Percentiles rank a stretch among this genome's conserved stretches.
phyloP scores from a whole-genome alignment of 2,797 vertebrate genomes.

The Thunnus albacares region DNA sequence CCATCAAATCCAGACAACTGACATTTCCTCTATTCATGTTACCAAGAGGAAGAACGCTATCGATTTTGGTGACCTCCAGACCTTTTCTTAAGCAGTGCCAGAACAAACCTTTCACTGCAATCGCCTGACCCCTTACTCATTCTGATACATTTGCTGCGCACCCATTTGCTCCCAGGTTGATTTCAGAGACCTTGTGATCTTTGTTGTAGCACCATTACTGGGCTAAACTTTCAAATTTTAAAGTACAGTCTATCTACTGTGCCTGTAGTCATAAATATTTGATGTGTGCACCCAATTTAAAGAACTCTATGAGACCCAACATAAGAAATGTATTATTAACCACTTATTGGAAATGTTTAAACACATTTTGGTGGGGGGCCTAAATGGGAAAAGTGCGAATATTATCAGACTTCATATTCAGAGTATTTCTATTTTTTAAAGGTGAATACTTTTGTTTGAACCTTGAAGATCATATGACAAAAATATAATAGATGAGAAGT shows the following conservation, averaged over 20 bases:
- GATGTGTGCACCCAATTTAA: too few species aligned
- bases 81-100: conserved; percentile 45
- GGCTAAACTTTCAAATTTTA: conserved; percentile 35
- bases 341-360: too few species aligned
- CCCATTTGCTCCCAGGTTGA: conserved; percentile 5
- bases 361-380: too few species aligned
- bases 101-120: conserved; percentile 39
- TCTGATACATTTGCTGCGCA: conserved; percentile 27
- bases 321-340: too few species aligned
- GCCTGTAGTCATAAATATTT: not conserved
- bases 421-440: too few species aligned
- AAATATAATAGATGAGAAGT: too few species aligned
- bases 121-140: conserved; percentile 35
- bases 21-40: conserved; percentile 5
- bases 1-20: conserved; percentile 18
- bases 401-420: too few species aligned
- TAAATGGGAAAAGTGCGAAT: too few species aligned
- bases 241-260: not conserved
- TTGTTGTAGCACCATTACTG: conserved; percentile 2
- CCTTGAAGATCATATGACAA: too few species aligned
- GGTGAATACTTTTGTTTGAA: too few species aligned
- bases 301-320: too few species aligned
- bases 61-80: conserved; percentile 56
- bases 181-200: conserved; percentile 62
- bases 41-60: conserved; percentile 29